These are phyloP conservation scores for Syngnathus acus DNA, from an alignment of 2,797 vertebrate genomes.

Conservation along the genomic window DNA sequence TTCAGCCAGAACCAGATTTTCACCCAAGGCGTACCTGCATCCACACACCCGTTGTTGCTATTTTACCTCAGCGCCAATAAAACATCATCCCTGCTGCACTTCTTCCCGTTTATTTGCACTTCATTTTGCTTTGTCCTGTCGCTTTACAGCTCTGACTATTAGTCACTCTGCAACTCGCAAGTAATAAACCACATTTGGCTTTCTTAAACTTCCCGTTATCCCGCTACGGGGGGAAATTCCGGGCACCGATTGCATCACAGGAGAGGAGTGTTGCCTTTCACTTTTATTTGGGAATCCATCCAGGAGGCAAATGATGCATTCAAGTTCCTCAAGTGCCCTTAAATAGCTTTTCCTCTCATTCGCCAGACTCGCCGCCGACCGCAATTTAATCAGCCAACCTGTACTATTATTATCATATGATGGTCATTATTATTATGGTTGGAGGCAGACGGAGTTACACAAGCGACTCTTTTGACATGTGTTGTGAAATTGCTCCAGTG, in stretches of 20 bases:
- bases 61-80: neutral
- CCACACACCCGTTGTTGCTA: neutral
- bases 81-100: neutral
- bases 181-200: neutral
- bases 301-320: neutral
- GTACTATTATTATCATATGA: neutral
- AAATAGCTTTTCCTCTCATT: neutral
- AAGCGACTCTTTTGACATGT: neutral
- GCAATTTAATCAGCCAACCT: neutral
- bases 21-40: neutral
- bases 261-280: constrained; percentile 2
- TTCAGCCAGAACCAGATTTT: neutral
- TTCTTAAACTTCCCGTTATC: neutral
- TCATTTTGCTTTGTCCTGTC: neutral
- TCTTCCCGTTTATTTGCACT: neutral
- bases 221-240: neutral
- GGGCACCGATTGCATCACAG: neutral
- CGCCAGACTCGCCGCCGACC: neutral
- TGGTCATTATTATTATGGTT: neutral
- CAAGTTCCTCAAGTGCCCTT: neutral
- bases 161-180: neutral
- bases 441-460: neutral
- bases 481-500: neutral
- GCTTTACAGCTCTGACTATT: neutral
- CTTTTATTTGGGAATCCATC: neutral